Base-by-base conservation (phyloP, 2,888 invertebrate genomes). In the Lasioglossum zephyrum region DNA sequence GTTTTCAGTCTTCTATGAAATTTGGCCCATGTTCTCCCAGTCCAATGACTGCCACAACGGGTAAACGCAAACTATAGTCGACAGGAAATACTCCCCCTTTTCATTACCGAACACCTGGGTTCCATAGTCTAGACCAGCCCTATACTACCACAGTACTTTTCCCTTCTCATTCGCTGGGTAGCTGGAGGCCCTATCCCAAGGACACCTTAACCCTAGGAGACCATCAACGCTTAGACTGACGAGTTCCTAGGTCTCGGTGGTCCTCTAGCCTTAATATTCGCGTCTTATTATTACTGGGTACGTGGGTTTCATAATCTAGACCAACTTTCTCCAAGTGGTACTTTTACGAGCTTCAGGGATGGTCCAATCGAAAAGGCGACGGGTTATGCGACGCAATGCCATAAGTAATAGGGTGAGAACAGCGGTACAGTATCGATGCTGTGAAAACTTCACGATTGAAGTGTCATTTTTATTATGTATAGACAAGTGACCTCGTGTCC, bases 71-170 rank as follows among this genome's bases (percentile, higher is more conserved):
- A 63, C 63, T 63, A 31, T 63, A 63, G 63, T 63, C 63, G 63
- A 63, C 63, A 63, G 63, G 63, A 63, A 31, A 63, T 63, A 63
- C 31, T 63, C 63, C 63, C 31, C 63, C 63, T 63, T 63, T 63
- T 63, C 63, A 63, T 63, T 63, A 63, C 63, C 26, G 63, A 63
- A 31, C 63, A 63, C 63, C 63, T 63, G 63, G 63, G 16, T 13
- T 63, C 63, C 31, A 63, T 31, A 63, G 63, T 63, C 63, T 31
- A 63, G 63, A 63, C 63, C 63, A 63, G 63, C 26, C 63, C 63
- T 63, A 31, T 31, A 63, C 63, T 16, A 31, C 63, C 22, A 53
- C 31, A 31, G 63, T 63, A 63, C 63, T 63, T 63, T 63, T 63
- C 26, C 63, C 63, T 63, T 63, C 63, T 31, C 63, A 63, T 63